These are phyloP conservation scores for Pristionchus arcanus DNA, from an alignment of 2,888 invertebrate genomes.

Conservation along the genomic window DNA sequence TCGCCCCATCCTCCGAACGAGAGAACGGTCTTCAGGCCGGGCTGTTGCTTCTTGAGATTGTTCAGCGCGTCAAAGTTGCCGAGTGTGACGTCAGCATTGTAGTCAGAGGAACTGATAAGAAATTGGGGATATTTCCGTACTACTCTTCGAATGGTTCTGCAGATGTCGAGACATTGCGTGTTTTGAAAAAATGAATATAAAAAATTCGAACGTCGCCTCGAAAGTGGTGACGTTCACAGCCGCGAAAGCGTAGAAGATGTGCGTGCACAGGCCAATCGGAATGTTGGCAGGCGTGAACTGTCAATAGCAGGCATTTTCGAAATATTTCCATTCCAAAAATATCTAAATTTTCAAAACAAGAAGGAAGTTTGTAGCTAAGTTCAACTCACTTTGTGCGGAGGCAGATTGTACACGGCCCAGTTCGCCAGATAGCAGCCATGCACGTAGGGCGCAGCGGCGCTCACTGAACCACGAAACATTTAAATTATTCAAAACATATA, in stretches of 20 bases:
- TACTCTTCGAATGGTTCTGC: no score
- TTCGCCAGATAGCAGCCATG: neutral
- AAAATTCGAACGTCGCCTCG: neutral
- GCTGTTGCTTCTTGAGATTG: neutral
- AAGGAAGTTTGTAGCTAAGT: no score
- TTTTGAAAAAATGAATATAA: no score
- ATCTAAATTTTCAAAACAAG: neutral
- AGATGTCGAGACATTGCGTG: no score
- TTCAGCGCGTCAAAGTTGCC: neutral
- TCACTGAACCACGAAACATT: neutral
- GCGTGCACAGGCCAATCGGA: slow-evolving; percentile 89
- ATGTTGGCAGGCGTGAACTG: slow-evolving; percentile 15
- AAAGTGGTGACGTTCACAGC: slow-evolving; percentile 81
- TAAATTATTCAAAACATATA: neutral
- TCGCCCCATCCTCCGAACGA: slow-evolving; percentile 49
- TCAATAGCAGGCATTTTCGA: neutral
- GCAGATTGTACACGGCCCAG: neutral
- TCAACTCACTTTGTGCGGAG: neutral
- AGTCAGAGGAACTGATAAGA: neutral
- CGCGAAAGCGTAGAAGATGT: slow-evolving; percentile 96
- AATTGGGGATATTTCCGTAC: no score
- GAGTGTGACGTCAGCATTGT: neutral
- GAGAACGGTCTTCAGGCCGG: slow-evolving; percentile 27
- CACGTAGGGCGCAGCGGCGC: neutral
- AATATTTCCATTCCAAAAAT: neutral